phyloP scores from a whole-genome alignment of 2,888 invertebrate genomes.

The Saturnia pavonia region DNA sequence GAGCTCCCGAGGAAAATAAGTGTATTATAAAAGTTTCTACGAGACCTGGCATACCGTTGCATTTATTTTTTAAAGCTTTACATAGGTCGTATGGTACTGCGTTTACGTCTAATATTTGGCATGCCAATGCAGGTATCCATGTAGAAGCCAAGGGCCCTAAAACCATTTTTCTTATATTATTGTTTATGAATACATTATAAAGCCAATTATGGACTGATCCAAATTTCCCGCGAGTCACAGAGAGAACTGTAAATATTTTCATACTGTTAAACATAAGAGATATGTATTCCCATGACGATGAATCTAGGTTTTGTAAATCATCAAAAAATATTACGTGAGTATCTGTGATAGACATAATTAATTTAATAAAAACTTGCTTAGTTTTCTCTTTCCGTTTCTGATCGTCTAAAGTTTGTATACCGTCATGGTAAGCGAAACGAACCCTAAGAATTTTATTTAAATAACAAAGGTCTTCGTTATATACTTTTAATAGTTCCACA shows the following conservation, averaged over 20 bases:
- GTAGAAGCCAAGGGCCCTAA: conserved; percentile 62
- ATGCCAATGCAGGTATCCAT: conserved; percentile 77
- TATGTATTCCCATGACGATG: conserved; percentile 69
- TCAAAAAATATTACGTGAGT: conserved; percentile 70
- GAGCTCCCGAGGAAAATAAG: conserved; percentile 72
- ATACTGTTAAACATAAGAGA: conserved; percentile 54
- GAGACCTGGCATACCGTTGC: conserved; percentile 77
- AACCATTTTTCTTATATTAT: conserved; percentile 64
- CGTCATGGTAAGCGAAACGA: conserved; percentile 73
- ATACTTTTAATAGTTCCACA: conserved; percentile 52
- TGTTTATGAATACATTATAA: conserved; percentile 65
- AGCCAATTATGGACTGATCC: conserved; percentile 63
- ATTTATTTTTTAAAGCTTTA: conserved; percentile 66
- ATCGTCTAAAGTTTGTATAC: conserved; percentile 60
- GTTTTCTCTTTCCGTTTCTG: conserved; percentile 60
- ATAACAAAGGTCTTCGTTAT: conserved; percentile 76
- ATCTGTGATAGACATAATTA: conserved; percentile 57
- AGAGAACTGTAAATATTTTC: conserved; percentile 62
- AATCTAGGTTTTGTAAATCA: conserved; percentile 76
- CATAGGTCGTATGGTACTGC: conserved; percentile 80
- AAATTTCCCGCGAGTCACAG: conserved; percentile 67
- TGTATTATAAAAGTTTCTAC: conserved; percentile 77
- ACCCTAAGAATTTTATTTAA: conserved; percentile 78
- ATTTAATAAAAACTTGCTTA: conserved; percentile 58
- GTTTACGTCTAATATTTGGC: conserved; percentile 82